A percentile compares a stretch with the other conserved stretches of the same genome.
phyloP scores from a whole-genome alignment of 1,140 invertebrate genomes.

The Tribolium castaneum region DNA sequence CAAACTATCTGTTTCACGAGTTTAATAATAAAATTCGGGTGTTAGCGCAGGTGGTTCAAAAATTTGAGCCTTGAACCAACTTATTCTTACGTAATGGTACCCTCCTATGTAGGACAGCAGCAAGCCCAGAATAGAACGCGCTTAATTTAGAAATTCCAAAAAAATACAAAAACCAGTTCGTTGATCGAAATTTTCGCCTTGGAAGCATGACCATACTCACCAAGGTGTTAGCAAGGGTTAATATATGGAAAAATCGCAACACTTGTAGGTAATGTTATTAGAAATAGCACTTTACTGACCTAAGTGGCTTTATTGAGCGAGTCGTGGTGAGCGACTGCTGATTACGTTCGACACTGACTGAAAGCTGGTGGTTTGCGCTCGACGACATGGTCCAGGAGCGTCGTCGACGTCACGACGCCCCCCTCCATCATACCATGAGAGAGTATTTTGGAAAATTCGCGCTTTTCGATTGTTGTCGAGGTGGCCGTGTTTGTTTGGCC shows the following conservation, averaged over 20 bases:
- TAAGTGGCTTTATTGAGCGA: constrained; percentile 58
- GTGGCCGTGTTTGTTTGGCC: constrained; percentile 31
- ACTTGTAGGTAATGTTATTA: neutral
- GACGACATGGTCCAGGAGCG: constrained; percentile 50
- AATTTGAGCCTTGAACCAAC: neutral
- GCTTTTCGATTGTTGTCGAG: constrained; percentile 34
- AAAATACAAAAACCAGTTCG: neutral
- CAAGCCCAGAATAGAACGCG: constrained; percentile 25
- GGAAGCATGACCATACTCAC: neutral
- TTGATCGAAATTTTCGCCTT: neutral
- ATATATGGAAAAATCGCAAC: neutral
- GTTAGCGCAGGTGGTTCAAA: neutral
- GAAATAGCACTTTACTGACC: constrained; percentile 54
- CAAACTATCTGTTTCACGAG: constrained; percentile 24
- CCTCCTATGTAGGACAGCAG: constrained; percentile 38
- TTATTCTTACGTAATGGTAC: constrained; percentile 6
- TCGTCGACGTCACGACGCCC: constrained; percentile 44
- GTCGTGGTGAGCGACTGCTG: constrained; percentile 60
- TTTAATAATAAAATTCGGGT: constrained; percentile 5
- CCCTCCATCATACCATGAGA: constrained; percentile 40
- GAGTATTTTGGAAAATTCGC: constrained; percentile 41
- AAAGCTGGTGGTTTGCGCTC: constrained; percentile 49
- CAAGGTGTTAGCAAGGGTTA: neutral
- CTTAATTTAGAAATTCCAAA: constrained; percentile 19
- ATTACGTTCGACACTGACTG: constrained; percentile 58